These are phyloP conservation scores for Catostylus mosaicus DNA, from an alignment of 30 jellyfish, hydroid and myxozoan species.

Conservation along the genomic window DNA sequence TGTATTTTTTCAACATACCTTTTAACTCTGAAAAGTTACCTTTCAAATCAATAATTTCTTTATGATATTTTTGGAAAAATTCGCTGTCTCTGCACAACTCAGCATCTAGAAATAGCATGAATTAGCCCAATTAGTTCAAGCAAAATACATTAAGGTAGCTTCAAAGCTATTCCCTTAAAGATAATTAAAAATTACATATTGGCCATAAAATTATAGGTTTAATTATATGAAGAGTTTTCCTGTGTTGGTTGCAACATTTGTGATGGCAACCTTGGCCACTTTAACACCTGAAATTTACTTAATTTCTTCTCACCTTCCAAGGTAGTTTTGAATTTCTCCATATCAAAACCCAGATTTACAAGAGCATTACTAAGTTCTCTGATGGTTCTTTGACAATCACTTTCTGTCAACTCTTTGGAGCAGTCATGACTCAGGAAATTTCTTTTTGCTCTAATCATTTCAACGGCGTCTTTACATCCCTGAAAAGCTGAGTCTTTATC, in stretches of 20 bases:
- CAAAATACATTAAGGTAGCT: no score
- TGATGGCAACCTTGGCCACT: no score
- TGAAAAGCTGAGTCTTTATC: background rate
- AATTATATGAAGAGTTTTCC: no score
- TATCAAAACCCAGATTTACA: background rate
- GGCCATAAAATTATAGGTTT: no score
- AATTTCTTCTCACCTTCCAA: no score
- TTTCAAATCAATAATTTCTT: background rate
- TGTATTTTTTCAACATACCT: background rate
- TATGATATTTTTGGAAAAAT: slow-evolving; percentile 7
- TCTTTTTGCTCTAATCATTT: background rate
- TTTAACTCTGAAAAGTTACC: background rate
- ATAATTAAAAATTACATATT: no score
- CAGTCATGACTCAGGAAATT: background rate
- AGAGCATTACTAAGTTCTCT: background rate
- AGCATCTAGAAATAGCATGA: slow-evolving; percentile 18
- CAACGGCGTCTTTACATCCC: slow-evolving; percentile 15
- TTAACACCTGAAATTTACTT: no score
- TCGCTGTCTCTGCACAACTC: slow-evolving; percentile 15
- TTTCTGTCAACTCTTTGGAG: background rate
- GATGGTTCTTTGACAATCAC: background rate
- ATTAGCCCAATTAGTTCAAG: no score
- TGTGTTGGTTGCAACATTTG: no score
- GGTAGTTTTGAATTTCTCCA: background rate
- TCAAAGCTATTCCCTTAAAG: no score